Evolutionary conservation across 1,140 invertebrate species (phyloP), one percentile per base, ranked within the genome.

Genomic region (Ridgeia piscesae): DNA sequence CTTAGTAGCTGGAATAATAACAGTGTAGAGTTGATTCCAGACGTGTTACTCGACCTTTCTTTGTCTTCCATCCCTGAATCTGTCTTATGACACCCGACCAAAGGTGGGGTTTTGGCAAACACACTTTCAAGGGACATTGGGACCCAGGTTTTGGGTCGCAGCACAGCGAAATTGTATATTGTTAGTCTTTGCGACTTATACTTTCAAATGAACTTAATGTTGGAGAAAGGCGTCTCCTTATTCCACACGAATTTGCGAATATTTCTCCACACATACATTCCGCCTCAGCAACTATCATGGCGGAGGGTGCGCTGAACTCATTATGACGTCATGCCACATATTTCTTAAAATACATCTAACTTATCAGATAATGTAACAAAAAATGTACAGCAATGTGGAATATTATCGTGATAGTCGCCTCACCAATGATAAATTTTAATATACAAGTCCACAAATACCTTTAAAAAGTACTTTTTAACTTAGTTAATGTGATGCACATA

Each of bases 41-140:
- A 92, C 89, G 89, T 91, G 92, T 93, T 94, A 94, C 93, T 94
- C 93, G 94, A 94, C 93, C 93, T 94, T 94, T 93, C 92, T 92
- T 93, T 94, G 42, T 93, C 93, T 93, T 93, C 93, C 91, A 89
- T 93, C 94, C 92, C 90, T 93, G 92, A 93, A 90, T 94, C 94
- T 94, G 89, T 92, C 58, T 77, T 77, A 77, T 77, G 58, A 77
- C 58, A 77, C 93, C 93, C 93, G 92, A 94, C 89, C 92, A 92
- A 91, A 50, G 91, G 34, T 33, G 89, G 92, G 91, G 92, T 50
- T 35, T 92, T 92, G 91, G 92, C 91, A 92, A 92, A 92, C 89
- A 92, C 92, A 92, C 92, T 93, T 93, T 92, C 93, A 93, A 92
- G 91, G 92, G 91, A 92, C 93, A 92, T 93, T 93, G 93, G 91